These are phyloP conservation scores for Cryptoleucopteryx plumbea DNA, from an alignment of 2,113 vertebrate species.

Conservation along the genomic window DNA sequence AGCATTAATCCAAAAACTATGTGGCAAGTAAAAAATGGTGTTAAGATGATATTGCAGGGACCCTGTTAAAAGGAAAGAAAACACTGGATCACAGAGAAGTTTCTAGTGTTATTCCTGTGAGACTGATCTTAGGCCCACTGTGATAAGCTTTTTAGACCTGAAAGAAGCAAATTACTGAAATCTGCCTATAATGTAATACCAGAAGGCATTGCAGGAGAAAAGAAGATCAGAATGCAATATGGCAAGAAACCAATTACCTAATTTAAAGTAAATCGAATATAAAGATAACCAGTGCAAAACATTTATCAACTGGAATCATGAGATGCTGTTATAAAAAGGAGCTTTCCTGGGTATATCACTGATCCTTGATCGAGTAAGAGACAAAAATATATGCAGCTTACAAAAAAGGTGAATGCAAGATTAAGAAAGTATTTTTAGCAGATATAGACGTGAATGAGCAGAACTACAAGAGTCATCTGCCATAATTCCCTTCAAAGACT, in stretches of 20 bases:
- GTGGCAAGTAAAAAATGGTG: background rate
- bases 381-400: background rate
- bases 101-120: background rate
- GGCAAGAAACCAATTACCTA: background rate
- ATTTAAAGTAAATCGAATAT: background rate
- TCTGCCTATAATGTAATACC: background rate
- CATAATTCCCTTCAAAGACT: background rate
- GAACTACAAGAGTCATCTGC: background rate
- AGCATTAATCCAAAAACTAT: background rate
- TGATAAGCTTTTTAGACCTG: background rate
- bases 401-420: background rate
- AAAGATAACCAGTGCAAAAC: background rate
- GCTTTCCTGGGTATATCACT: background rate
- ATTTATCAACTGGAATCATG: background rate
- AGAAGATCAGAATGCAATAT: background rate
- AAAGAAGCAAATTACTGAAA: background rate
- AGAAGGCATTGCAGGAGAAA: background rate
- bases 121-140: background rate
- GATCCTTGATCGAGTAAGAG: background rate
- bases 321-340: background rate
- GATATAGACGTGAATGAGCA: background rate
- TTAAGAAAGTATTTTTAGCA: background rate
- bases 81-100: background rate
- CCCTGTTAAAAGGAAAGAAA: background rate
- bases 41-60: background rate